Evolutionary conservation across 1,140 invertebrate species (phyloP), one percentile per base, ranked within the genome.

Genomic region (Uloborus diversus): DNA sequence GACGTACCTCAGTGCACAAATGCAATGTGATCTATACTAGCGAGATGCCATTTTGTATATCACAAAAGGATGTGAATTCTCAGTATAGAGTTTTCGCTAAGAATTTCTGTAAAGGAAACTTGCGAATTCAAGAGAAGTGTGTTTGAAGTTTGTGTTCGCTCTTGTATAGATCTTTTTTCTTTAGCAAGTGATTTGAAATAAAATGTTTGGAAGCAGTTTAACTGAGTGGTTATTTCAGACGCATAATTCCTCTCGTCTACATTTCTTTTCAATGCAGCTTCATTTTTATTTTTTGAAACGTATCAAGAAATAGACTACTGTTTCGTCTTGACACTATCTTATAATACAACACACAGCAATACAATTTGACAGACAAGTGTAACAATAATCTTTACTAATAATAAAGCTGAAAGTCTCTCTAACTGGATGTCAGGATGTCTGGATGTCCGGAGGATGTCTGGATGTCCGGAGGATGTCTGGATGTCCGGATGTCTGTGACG

Each of bases 101-200:
- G n/a, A 11, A 49, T 49, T 73, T 73, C 56, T 73, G 57, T 73
- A 30, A 62, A 59, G 62, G 35, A 37, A 47, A 62, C 61, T 49
- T 5, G 37, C 28, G 56, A 49, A 49, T 33, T 62, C 53, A 20
- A 51, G 27, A 49, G 70, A 61, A 27, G 68, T 71, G 56, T 62
- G 33, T 62, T 73, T 57, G 35, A 37, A 61, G 35, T 28, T 62
- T 73, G 70, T 73, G 53, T 71, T 62, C 57, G 57, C 70, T 73
- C 70, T 73, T 73, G 70, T 73, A 73, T 73, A 73, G 70, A 73
- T 62, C 57, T 71, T 73, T 68, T 73, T 73, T 73, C 70, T 73
- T 73, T 73, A 73, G 70, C 57, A 62, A 73, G 70, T 73, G 59
- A 62, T 73, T 73, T 73, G 70, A 73, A 73, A 73, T 73, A 73